These are phyloP conservation scores for Branchellion lobata DNA, from an alignment of 2,888 invertebrate genomes.

Conservation along the genomic window DNA sequence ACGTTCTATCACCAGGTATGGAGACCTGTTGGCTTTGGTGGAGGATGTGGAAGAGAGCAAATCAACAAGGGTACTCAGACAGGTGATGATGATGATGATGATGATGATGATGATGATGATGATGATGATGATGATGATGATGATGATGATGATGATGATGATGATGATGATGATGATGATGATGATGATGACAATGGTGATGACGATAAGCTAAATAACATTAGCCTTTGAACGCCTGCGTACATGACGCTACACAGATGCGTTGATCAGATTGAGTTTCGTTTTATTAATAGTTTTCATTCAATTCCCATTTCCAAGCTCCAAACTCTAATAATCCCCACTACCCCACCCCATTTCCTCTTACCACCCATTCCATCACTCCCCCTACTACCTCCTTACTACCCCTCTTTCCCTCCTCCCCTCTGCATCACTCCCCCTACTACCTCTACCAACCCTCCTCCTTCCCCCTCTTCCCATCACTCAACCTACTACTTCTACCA, in stretches of 20 bases:
- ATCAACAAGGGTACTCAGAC: slow-evolving; percentile 50
- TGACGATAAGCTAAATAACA: no score
- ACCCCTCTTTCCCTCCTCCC: background rate
- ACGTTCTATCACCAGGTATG: slow-evolving; percentile 66
- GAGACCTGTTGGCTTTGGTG: slow-evolving; percentile 82
- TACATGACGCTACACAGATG: no score
- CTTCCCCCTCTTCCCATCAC: background rate
- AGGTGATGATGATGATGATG: slow-evolving; percentile 15
- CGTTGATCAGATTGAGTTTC: no score
- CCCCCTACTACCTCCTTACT: no score
- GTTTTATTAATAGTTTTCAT: no score
- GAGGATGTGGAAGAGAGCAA: slow-evolving; percentile 68
- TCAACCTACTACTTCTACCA: background rate
- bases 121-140: slow-evolving; percentile 1
- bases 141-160: slow-evolving; percentile 21
- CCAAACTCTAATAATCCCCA: no score
- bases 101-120: background rate
- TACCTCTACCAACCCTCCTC: background rate
- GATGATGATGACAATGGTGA: slow-evolving; percentile 11
- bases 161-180: slow-evolving; percentile 17
- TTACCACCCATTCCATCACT: no score
- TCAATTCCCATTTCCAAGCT: no score
- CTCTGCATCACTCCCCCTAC: background rate
- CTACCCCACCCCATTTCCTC: no score
- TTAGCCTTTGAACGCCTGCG: no score